Conservation (phyloP, 2,888 invertebrate genomes). For the Metalampra italica region DNA sequence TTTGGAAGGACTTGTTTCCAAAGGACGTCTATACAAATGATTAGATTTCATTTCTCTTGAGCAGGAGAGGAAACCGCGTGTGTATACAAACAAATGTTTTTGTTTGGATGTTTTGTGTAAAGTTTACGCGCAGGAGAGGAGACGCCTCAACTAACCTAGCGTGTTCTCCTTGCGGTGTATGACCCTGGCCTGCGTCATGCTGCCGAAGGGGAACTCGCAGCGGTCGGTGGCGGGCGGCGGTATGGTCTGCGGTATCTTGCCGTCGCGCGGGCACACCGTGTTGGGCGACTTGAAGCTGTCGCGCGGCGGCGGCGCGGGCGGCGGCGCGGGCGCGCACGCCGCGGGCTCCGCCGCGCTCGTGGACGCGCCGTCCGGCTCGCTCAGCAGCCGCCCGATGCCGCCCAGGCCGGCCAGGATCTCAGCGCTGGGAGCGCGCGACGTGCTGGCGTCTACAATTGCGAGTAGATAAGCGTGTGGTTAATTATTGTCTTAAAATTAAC, state of each 20-base stretch:
- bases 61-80: too few species aligned
- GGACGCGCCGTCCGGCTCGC: conserved; percentile 36
- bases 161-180: conserved; percentile 86
- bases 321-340: conserved; percentile 37
- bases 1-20: too few species aligned
- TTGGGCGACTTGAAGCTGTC: conserved; percentile 87
- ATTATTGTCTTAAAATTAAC: not conserved
- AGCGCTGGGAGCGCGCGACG: conserved; percentile 49
- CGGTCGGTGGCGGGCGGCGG: conserved; percentile 77
- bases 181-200: conserved; percentile 94
- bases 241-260: conserved; percentile 80
- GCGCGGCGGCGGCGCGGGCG: conserved; percentile 35
- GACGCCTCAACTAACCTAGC: conserved; percentile 59
- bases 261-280: conserved; percentile 91
- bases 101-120: too few species aligned
- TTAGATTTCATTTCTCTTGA: too few species aligned
- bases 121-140: too few species aligned
- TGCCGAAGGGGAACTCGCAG: conserved; percentile 90
- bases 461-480: not conserved
- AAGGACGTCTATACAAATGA: too few species aligned
- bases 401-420: conserved; percentile 61
- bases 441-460: conserved; percentile 47
- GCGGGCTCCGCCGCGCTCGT: conserved; percentile 25
- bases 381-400: conserved; percentile 55
- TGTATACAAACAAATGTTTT: too few species aligned